phyloP scores from a whole-genome alignment of 2,113 vertebrate genomes.

The Podilymbus podiceps region DNA sequence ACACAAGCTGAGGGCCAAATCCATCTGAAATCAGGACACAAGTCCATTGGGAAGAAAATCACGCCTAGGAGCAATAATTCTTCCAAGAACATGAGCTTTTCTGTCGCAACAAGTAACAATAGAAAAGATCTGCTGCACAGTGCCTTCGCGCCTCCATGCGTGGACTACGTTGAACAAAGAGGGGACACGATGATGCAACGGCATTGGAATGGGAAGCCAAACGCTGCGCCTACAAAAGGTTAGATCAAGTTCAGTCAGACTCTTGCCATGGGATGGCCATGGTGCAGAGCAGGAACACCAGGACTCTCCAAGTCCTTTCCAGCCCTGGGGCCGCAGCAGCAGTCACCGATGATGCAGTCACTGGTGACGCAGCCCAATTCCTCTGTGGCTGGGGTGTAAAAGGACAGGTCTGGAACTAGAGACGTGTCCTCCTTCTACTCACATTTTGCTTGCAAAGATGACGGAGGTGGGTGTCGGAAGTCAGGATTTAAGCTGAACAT shows the following conservation, averaged over 20 bases:
- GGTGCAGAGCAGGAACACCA: neutral
- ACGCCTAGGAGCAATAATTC: neutral
- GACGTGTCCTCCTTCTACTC: neutral
- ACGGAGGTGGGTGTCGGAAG: neutral
- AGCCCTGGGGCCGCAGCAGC: rapidly evolving
- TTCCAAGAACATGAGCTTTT: rapidly evolving
- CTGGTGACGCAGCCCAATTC: neutral
- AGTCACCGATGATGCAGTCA: neutral
- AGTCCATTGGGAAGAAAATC: neutral
- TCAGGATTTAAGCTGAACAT: neutral
- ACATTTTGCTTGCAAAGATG: neutral
- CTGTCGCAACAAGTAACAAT: neutral
- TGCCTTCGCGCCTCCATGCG: neutral
- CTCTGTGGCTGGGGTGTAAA: neutral
- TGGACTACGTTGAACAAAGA: neutral
- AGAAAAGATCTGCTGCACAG: neutral
- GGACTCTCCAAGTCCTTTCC: neutral
- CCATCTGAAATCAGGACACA: neutral
- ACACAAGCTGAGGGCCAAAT: neutral
- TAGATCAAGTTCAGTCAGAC: neutral
- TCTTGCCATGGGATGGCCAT: rapidly evolving
- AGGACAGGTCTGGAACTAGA: neutral
- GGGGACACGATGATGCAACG: neutral
- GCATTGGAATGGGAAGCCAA: neutral
- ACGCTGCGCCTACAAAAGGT: neutral